phyloP scores from a whole-genome alignment of 2,113 vertebrate species.

The Hippopotamus amphibius region DNA sequence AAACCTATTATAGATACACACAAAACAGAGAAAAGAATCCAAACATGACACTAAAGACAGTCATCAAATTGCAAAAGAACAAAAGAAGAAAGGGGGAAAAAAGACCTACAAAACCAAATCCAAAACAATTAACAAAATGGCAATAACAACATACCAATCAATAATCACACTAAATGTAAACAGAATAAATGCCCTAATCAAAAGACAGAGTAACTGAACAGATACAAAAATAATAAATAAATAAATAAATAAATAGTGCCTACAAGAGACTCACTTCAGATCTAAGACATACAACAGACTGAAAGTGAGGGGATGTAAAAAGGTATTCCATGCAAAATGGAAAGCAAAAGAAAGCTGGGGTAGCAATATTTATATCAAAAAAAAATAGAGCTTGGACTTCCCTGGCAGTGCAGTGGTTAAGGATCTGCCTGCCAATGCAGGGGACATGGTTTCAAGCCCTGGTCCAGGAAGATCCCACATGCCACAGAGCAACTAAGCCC shows the following conservation, averaged over 20 bases:
- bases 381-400: neutral
- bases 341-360: neutral
- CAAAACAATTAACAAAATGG: neutral
- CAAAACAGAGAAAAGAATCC: neutral
- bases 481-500: too few species aligned
- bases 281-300: neutral
- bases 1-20: neutral
- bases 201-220: neutral
- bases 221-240: neutral
- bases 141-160: neutral
- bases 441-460: too few species aligned
- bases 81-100: neutral
- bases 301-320: neutral
- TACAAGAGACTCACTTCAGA: neutral
- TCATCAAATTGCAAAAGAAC: neutral
- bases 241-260: neutral
- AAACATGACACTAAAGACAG: neutral
- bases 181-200: neutral
- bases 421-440: too few species aligned
- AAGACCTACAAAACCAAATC: neutral
- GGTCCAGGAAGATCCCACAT: too few species aligned
- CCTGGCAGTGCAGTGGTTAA: too few species aligned
- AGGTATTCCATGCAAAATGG: neutral
- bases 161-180: neutral
- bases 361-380: neutral